A percentile compares a stretch with the other conserved stretches of the same genome.
phyloP scores from a whole-genome alignment of 1,140 invertebrate genomes.

The Oncopodura yosiiana region DNA sequence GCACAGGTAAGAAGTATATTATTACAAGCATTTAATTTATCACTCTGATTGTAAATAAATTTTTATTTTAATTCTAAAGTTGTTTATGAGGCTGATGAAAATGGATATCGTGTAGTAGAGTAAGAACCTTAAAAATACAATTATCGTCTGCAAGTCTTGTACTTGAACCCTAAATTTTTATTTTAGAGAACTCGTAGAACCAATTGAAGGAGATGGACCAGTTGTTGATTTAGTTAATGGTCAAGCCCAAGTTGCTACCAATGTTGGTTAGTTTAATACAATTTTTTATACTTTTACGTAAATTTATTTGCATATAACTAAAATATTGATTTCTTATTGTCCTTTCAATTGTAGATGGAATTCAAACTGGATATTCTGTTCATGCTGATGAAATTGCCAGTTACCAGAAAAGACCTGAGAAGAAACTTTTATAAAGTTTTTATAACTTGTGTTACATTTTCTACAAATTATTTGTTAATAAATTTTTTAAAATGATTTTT shows the following conservation, averaged over 20 bases:
- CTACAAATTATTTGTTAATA: too few species aligned
- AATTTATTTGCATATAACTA: too few species aligned
- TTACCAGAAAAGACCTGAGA: background rate
- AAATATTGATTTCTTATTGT: too few species aligned
- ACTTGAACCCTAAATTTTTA: slow-evolving; percentile 11
- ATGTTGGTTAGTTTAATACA: too few species aligned
- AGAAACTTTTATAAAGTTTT: too few species aligned
- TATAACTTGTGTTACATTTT: too few species aligned
- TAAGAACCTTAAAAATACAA: slow-evolving; percentile 36
- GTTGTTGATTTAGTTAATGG: slow-evolving; percentile 41
- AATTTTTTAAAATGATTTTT: too few species aligned
- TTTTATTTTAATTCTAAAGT: slow-evolving; percentile 30
- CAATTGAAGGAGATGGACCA: slow-evolving; percentile 44
- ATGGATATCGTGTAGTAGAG: slow-evolving; percentile 48
- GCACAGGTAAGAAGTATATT: slow-evolving; percentile 45
- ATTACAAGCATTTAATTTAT: background rate
- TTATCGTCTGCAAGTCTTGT: background rate
- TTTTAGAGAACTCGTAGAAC: slow-evolving; percentile 43
- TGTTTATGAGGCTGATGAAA: slow-evolving; percentile 51
- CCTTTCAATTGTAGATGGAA: too few species aligned
- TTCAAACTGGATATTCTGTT: slow-evolving; percentile 41
- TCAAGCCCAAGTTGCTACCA: slow-evolving; percentile 41
- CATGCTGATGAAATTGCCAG: slow-evolving; percentile 37
- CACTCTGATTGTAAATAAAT: background rate
- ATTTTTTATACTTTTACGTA: too few species aligned